Percentiles rank a stretch among this genome's conserved stretches.
phyloP scores from a whole-genome alignment of 2,113 vertebrate species.

The Malaclemys terrapin region DNA sequence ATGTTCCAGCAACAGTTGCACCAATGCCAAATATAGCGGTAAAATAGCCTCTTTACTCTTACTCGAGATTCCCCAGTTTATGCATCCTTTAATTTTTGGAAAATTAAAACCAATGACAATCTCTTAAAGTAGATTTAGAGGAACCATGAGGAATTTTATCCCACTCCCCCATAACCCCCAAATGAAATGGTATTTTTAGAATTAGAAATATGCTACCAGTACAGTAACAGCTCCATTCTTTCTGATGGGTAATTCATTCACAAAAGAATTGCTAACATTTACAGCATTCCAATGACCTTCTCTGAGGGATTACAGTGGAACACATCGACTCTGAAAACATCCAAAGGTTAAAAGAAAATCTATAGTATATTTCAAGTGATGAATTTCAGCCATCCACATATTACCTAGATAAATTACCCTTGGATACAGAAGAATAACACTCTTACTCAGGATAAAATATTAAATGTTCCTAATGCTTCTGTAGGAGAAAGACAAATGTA shows the following conservation, averaged over 20 bases:
- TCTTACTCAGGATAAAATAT: conserved; percentile 41
- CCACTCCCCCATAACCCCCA: background rate
- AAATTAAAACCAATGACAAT: background rate
- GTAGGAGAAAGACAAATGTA: background rate
- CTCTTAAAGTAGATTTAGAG: background rate
- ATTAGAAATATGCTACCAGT: background rate
- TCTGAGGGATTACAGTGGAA: background rate
- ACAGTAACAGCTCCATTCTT: background rate
- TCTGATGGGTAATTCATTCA: background rate
- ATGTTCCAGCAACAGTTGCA: background rate
- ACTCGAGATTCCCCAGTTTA: background rate
- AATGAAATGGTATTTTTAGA: background rate
- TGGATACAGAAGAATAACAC: conserved; percentile 28
- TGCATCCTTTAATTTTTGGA: background rate
- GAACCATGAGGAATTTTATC: background rate
- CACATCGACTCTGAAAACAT: background rate
- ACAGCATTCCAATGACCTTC: background rate
- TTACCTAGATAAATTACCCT: conserved; percentile 34
- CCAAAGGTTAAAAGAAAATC: background rate
- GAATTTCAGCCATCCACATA: conserved; percentile 18
- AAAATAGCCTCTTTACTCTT: background rate
- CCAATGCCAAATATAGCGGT: background rate
- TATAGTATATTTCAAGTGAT: conserved; percentile 1
- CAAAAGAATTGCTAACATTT: background rate
- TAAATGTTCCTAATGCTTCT: conserved; percentile 51